phyloP scores from a whole-genome alignment of 2,797 vertebrate species.

The Echiichthys vipera region DNA sequence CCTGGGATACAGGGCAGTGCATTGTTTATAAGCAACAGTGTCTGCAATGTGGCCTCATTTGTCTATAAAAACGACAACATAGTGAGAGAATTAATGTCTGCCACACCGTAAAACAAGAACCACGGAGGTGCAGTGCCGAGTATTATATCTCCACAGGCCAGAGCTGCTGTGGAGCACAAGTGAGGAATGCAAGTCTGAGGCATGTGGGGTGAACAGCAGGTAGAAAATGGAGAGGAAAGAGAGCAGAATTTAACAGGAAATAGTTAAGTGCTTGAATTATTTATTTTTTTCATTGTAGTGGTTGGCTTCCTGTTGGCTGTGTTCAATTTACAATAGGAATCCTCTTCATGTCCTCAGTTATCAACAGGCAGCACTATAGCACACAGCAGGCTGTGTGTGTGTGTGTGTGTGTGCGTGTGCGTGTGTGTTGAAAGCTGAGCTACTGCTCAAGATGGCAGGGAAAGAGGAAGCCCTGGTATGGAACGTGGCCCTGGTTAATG shows the following conservation, averaged over 20 bases:
- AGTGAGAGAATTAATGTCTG: slow-evolving; percentile 44
- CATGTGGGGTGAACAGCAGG: slow-evolving; percentile 40
- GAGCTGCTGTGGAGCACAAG: slow-evolving; percentile 43
- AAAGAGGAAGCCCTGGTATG: slow-evolving; percentile 19
- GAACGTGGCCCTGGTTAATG: slow-evolving; percentile 42
- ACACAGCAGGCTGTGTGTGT: slow-evolving; percentile 3
- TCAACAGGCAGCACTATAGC: slow-evolving; percentile 26
- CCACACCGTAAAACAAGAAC: slow-evolving; percentile 47
- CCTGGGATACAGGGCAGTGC: background rate
- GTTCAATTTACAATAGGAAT: slow-evolving; percentile 51
- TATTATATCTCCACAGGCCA: slow-evolving; percentile 51
- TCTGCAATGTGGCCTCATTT: slow-evolving; percentile 17
- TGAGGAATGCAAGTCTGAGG: slow-evolving; percentile 46
- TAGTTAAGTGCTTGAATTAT: slow-evolving; percentile 72
- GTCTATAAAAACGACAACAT: slow-evolving; percentile 47
- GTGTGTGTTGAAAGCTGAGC: background rate
- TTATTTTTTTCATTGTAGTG: slow-evolving; percentile 66
- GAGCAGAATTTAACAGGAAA: slow-evolving; percentile 68
- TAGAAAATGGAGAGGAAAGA: slow-evolving; percentile 48
- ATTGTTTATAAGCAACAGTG: slow-evolving; percentile 34
- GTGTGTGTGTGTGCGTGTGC: background rate
- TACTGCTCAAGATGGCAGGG: slow-evolving; percentile 11
- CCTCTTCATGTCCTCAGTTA: slow-evolving; percentile 34
- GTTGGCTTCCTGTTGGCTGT: slow-evolving; percentile 51
- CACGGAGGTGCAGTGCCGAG: slow-evolving; percentile 14